These are phyloP conservation scores for Hedya salicella DNA, from an alignment of 2,888 invertebrate species.

Conservation along the genomic window DNA sequence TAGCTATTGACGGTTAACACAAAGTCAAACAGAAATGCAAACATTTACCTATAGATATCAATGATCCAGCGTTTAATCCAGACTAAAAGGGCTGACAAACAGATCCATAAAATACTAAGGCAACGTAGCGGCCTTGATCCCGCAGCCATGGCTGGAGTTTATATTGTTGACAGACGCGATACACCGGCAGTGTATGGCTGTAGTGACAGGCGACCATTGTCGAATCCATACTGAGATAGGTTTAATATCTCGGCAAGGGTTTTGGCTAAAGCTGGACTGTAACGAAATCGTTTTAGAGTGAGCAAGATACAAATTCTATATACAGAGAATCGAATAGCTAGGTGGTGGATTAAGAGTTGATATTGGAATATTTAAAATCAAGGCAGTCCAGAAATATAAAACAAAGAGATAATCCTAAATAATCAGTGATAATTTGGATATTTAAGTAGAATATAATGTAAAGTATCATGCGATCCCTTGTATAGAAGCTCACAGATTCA, in stretches of 20 bases:
- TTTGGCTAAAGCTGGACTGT: neutral
- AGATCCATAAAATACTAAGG: slow-evolving; percentile 40
- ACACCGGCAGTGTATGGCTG: slow-evolving; percentile 65
- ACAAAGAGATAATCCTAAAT: too few species aligned
- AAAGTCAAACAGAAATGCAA: neutral
- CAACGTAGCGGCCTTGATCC: slow-evolving; percentile 45
- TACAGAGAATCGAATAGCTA: too few species aligned
- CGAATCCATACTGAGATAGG: slow-evolving; percentile 59
- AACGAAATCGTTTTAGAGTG: neutral
- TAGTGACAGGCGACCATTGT: slow-evolving; percentile 59
- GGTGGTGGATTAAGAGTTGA: too few species aligned
- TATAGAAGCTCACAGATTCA: too few species aligned
- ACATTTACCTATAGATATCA: neutral
- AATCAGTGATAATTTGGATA: too few species aligned
- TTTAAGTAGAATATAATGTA: too few species aligned
- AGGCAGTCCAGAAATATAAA: too few species aligned
- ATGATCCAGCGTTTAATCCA: slow-evolving; percentile 27
- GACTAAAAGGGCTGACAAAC: slow-evolving; percentile 25
- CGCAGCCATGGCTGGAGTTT: slow-evolving; percentile 56
- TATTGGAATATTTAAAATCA: neutral
- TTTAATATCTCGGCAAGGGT: slow-evolving; percentile 55
- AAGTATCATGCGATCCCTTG: too few species aligned
- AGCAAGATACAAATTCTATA: neutral
- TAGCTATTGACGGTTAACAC: too few species aligned
- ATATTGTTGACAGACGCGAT: slow-evolving; percentile 70